Base-by-base conservation (phyloP, 2,797 vertebrate genomes). In the Peromyscus aztecus region DNA sequence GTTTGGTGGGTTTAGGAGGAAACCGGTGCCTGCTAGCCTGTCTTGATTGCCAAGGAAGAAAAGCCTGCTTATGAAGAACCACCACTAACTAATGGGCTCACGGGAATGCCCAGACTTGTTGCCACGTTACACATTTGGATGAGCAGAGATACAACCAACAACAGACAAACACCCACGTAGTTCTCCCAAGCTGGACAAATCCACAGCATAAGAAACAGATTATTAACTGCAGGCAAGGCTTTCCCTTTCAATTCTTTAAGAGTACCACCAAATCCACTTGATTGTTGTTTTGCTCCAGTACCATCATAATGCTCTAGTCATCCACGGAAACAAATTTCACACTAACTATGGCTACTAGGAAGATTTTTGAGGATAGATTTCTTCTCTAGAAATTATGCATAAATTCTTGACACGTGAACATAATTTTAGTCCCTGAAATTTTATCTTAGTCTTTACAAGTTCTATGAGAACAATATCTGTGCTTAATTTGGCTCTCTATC, bases 21-120 rank as follows among this genome's bases (percentile, higher is more conserved):
- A 94, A 97, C 98, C 92, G 96, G 23, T 95, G 73, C 34, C 97
- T 97, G 97, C 96, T 94, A 94, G 78, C 84, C 52, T 96, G 61
- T 87, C 71, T 89, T 86, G 37, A 86, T 29, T 89, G 19, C 61
- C 49, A 67, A 76, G 67, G n/a, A 89, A 63, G 57, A 55, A 61
- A 85, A 86, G 96, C 37, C 55, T 94, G 82, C 95, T 89, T 2
- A 77, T 76, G 92, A 95, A 97, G 97, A 97, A 46, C 0, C 0
- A 69, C 81, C 87, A 46, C 0, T 0, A 69, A 84, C 87, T 80
- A 73, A 92, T 46, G 52, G 16, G 76, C 43, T 76, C 78, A 93
- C 57, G 81, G 97, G 16, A 95, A 89, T 6, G 40, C 1, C 59
- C 59, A 43, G 93, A 27, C 71, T 46, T 87, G 78, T 89, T 3